Evolutionary conservation across 2,113 vertebrate genomes (phyloP), one percentile per base, ranked within the genome.

Genomic region (Pipa parva): DNA sequence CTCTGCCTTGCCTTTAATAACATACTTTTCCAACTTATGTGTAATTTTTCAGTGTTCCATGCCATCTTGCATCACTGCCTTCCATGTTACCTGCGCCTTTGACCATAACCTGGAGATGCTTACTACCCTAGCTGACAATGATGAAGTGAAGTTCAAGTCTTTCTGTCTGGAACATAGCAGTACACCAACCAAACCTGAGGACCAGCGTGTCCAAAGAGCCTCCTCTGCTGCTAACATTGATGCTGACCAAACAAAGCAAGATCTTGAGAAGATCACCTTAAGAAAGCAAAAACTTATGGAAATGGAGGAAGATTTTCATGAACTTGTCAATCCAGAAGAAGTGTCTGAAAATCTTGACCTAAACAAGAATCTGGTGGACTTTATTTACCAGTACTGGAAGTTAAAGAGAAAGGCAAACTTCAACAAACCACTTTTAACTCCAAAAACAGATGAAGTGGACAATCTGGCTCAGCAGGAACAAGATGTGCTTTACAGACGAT

Each of bases 1-100:
- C 25, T 18, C 27, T 5, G 8, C 8, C 8, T 28, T 31, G 27
- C 5, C 27, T 20, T 28, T 29, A 8, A 17, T 55, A 13, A 6
- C n/a, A n/a, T n/a, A n/a, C n/a, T 21, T 36, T 12, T 58, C 7
- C 20, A 29, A 48, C 25, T 28, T 17, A 28, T 61, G 27, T 64
- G 26, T 15, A 8, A 63, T 76, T 21, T 33, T 1, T 0, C 82
- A 99, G 96, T 99, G 96, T 81, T 97, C 92, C 78, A 97, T 92
- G 94, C 91, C 95, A 31, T 87, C 93, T 80, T 99, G 96, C 1
- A 83, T 97, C 71, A 94, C 94, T 6, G 96, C 94, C 13, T 98
- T 99, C 87, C 96, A 99, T 5, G 96, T 99, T 84, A 99, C 96
- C 0, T 98, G 96, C 87, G 95, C 96, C 79, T 99, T 99, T 33